These are phyloP conservation scores for Centropristis striata DNA, from an alignment of 2,113 vertebrate genomes.

Conservation along the genomic window DNA sequence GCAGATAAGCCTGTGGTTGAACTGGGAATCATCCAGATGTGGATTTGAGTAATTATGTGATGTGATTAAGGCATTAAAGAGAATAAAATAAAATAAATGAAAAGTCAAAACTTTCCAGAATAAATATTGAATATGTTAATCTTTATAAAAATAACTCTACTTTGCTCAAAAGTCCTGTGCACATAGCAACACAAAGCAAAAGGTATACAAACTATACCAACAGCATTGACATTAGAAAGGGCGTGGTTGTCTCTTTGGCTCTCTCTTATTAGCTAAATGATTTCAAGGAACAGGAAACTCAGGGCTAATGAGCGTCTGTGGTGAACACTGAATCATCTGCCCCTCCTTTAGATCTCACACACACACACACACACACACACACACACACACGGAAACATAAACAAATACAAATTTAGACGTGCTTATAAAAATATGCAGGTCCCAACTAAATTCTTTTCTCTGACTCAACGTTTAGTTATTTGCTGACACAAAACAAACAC, in stretches of 20 bases:
- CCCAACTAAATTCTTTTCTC: neutral
- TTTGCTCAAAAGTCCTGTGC: too few species aligned
- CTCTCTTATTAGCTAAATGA: neutral
- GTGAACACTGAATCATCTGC: neutral
- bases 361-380: constrained; percentile 4
- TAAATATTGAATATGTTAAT: neutral
- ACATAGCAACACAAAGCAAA: neutral
- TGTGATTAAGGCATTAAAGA: too few species aligned
- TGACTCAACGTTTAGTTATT: neutral
- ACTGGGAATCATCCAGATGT: too few species aligned
- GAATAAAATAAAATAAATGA: too few species aligned
- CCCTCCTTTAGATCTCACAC: neutral
- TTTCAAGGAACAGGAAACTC: neutral
- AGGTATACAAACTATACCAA: neutral
- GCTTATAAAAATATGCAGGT: too few species aligned
- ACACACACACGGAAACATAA: neutral
- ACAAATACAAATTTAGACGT: neutral
- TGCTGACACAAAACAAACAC: neutral
- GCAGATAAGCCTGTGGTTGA: too few species aligned
- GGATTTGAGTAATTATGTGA: too few species aligned
- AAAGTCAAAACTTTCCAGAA: neutral
- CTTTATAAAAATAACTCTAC: neutral
- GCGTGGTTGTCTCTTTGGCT: neutral
- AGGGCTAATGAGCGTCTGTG: neutral
- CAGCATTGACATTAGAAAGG: neutral